Percentiles rank a stretch among this genome's conserved stretches.
These are phyloP conservation scores for Bufo gargarizans DNA, from an alignment of 2,113 vertebrate genomes.

Conservation along the genomic window DNA sequence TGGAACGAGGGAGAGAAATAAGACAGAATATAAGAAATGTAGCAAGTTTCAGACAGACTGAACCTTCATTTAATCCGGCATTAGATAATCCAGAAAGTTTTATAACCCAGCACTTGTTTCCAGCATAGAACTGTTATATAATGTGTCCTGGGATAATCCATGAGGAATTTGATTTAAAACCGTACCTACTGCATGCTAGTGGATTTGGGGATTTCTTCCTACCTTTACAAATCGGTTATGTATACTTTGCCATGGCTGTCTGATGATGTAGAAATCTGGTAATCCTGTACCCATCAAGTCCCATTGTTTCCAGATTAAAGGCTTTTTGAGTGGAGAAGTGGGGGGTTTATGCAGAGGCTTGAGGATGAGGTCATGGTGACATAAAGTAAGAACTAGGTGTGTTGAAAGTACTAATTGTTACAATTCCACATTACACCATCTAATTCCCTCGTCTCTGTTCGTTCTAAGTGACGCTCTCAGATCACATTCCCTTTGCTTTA, in stretches of 20 bases:
- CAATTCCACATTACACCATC: background rate
- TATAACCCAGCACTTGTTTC: too few relatives aligned
- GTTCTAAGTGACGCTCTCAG: background rate
- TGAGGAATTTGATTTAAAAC: too few relatives aligned
- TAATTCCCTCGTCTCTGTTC: background rate
- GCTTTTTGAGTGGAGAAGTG: background rate
- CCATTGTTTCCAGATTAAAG: background rate
- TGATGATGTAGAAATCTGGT: background rate
- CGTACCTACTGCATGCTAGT: too few relatives aligned
- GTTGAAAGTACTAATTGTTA: background rate
- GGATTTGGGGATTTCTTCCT: too few relatives aligned
- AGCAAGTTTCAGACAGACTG: too few relatives aligned
- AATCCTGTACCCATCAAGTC: background rate
- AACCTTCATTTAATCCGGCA: too few relatives aligned
- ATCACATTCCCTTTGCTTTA: slow-evolving; percentile 1
- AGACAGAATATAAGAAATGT: too few relatives aligned
- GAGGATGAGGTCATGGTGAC: background rate
- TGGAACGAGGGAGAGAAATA: too few relatives aligned
- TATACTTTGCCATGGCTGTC: background rate
- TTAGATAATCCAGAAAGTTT: too few relatives aligned
- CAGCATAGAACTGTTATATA: too few relatives aligned
- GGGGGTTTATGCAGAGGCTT: background rate
- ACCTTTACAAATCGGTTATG: too few relatives aligned
- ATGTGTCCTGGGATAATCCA: too few relatives aligned
- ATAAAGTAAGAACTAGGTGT: background rate